phyloP scores from a whole-genome alignment of 2,113 vertebrate species.

The Phrynosoma platyrhinos region DNA sequence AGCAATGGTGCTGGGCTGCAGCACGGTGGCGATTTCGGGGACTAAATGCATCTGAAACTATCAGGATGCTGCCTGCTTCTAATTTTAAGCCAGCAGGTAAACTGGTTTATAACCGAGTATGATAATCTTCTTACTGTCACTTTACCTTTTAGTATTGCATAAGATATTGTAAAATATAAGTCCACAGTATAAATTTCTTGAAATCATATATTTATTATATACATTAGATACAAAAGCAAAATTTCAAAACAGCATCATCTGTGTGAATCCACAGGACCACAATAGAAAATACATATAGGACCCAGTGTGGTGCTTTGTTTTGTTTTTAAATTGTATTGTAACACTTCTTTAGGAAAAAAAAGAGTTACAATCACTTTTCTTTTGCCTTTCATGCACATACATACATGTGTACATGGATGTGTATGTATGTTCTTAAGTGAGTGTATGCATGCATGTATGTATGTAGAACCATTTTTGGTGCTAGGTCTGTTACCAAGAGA shows the following conservation, averaged over 20 bases:
- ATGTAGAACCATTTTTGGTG: conserved; percentile 29
- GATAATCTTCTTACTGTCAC: background rate
- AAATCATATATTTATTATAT: conserved; percentile 81
- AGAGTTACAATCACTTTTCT: conserved; percentile 23
- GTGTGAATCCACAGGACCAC: conserved; percentile 79
- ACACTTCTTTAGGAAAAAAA: conserved; percentile 12
- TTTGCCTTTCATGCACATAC: background rate
- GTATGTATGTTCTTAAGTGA: conserved; percentile 50
- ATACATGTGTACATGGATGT: conserved; percentile 41
- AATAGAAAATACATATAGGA: conserved; percentile 71
- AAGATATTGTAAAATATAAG: background rate
- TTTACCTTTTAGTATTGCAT: background rate
- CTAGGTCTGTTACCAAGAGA: conserved; percentile 61
- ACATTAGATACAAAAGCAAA: conserved; percentile 80
- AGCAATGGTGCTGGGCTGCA: no score
- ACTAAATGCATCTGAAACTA: no score
- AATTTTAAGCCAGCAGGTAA: no score
- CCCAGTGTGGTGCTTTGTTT: conserved; percentile 43
- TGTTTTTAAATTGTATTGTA: conserved; percentile 46
- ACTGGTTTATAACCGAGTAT: no score
- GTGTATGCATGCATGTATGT: no score
- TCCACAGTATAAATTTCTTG: conserved; percentile 28
- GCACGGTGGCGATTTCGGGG: no score
- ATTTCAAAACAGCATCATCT: conserved; percentile 75
- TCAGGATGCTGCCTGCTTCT: no score